phyloP scores from a whole-genome alignment of 2,113 vertebrate genomes.

The Nibea albiflora region DNA sequence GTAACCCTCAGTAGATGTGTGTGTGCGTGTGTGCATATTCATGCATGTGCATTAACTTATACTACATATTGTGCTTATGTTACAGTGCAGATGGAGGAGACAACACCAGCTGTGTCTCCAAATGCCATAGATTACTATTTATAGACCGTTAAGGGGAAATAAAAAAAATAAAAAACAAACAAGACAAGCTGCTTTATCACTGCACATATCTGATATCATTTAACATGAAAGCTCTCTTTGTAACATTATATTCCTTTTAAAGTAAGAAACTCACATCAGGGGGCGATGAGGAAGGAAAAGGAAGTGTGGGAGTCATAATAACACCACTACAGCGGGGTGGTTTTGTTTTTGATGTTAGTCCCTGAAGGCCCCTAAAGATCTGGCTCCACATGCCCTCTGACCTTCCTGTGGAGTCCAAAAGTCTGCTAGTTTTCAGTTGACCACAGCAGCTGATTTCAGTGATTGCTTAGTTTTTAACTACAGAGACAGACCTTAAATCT shows the following conservation, averaged over 20 bases:
- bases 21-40: constrained; percentile 12
- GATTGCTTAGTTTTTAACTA: too few relatives aligned
- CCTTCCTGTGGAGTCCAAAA: too few relatives aligned
- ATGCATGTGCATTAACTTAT: constrained; percentile 33
- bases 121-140: constrained; percentile 51
- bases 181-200: background rate
- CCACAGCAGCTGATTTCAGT: too few relatives aligned
- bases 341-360: too few relatives aligned
- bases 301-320: background rate
- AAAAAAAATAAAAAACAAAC: constrained; percentile 6
- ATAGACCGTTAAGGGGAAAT: constrained; percentile 26
- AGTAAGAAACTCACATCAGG: background rate
- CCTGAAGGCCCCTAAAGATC: too few relatives aligned
- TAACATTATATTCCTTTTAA: background rate
- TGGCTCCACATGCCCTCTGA: too few relatives aligned
- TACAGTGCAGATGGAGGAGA: constrained; percentile 60
- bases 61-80: constrained; percentile 16
- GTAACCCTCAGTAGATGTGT: background rate
- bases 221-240: background rate
- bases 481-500: background rate
- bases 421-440: too few relatives aligned
- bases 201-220: too few relatives aligned
- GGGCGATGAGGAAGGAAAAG: background rate
- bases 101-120: constrained; percentile 72
- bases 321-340: background rate